These are phyloP conservation scores for Junonia oenone DNA, from an alignment of 2,888 invertebrate species.

Conservation along the genomic window DNA sequence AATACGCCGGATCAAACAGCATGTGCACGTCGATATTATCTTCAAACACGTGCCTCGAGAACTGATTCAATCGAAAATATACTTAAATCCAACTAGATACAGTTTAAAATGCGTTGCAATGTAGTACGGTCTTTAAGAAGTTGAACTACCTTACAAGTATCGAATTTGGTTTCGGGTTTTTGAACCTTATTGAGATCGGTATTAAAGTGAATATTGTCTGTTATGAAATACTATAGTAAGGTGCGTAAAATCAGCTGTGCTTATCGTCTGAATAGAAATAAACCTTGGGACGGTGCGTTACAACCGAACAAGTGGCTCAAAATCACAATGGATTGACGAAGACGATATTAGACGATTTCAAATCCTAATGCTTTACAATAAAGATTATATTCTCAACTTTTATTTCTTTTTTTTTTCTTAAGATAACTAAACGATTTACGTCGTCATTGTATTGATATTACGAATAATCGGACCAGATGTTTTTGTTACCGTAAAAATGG, in stretches of 20 bases:
- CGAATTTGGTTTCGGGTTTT: neutral
- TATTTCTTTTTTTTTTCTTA: neutral
- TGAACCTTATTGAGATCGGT: neutral
- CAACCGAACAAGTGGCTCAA: conserved; percentile 18
- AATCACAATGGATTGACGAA: neutral
- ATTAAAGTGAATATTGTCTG: conserved; percentile 17
- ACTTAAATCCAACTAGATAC: conserved; percentile 28
- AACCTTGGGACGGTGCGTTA: conserved; percentile 25
- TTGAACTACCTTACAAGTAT: conserved; percentile 18
- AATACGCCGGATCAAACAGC: conserved; percentile 69
- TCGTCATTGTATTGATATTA: neutral
- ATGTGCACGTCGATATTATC: conserved; percentile 63
- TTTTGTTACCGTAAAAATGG: neutral
- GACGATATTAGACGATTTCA: neutral
- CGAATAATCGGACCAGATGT: neutral
- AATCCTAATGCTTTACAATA: neutral
- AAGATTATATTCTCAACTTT: neutral
- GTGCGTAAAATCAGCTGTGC: conserved; percentile 69
- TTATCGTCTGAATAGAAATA: conserved; percentile 27
- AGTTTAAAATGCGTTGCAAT: conserved; percentile 19
- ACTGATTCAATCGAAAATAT: conserved; percentile 19
- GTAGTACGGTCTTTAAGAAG: conserved; percentile 12
- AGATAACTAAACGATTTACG: neutral
- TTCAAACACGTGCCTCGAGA: conserved; percentile 53
- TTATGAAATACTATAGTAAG: conserved; percentile 45